Conservation (phyloP, 1,140 invertebrate species). For the Micrasema minimum region DNA sequence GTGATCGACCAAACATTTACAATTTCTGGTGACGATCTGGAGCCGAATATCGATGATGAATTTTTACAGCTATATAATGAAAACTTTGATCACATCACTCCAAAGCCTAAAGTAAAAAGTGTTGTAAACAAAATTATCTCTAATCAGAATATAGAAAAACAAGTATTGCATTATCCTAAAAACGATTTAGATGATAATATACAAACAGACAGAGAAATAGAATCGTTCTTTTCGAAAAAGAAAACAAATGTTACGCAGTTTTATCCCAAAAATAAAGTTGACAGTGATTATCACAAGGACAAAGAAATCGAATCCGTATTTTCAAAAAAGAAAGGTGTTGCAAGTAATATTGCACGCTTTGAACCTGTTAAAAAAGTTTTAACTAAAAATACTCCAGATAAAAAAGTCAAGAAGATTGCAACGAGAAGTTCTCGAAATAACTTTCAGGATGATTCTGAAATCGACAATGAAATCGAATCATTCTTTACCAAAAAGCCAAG, state of each 20-base stretch:
- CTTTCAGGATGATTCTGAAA: too few relatives aligned
- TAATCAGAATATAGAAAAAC: background rate
- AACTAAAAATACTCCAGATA: too few relatives aligned
- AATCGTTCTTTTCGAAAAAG: constrained; percentile 2
- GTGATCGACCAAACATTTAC: background rate
- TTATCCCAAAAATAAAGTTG: too few relatives aligned
- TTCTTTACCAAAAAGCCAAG: too few relatives aligned
- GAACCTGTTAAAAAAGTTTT: constrained; percentile 8
- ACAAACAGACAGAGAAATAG: constrained; percentile 13
- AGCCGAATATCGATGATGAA: constrained; percentile 7
- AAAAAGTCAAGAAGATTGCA: background rate
- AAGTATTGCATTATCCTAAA: background rate
- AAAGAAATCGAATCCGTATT: constrained; percentile 3
- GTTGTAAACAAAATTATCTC: background rate
- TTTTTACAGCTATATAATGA: constrained; percentile 22
- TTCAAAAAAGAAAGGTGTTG: constrained; percentile 16
- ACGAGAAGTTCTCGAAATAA: too few relatives aligned
- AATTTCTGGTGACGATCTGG: background rate
- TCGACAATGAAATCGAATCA: too few relatives aligned
- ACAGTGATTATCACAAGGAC: too few relatives aligned
- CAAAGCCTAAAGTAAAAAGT: background rate
- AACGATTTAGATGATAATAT: background rate
- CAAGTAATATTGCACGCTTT: constrained; percentile 14
- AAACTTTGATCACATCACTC: background rate
- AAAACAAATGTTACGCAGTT: too few relatives aligned